These are phyloP conservation scores for Drosophila bunnanda DNA, from an alignment of 2,888 invertebrate species.

Conservation along the genomic window DNA sequence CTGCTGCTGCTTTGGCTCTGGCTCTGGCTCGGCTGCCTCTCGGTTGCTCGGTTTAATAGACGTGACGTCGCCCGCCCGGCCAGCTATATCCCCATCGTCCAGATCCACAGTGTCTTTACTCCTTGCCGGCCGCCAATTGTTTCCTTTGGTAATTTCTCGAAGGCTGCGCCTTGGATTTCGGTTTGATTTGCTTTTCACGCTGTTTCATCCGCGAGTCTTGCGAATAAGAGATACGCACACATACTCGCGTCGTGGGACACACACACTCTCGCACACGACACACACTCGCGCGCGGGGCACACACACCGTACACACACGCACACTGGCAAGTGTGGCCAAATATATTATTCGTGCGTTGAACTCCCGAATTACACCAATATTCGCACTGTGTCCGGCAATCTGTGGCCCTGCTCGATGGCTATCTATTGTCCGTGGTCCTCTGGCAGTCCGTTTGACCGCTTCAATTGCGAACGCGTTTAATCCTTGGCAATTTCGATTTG, in stretches of 20 bases:
- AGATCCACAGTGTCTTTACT: neutral
- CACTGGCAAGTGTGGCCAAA: slow-evolving; percentile 69
- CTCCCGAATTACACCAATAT: slow-evolving; percentile 67
- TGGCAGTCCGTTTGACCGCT: slow-evolving; percentile 23
- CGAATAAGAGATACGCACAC: slow-evolving; percentile 49
- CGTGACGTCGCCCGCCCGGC: slow-evolving; percentile 16
- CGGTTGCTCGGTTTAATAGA: slow-evolving; percentile 44
- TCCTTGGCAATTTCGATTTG: slow-evolving; percentile 55
- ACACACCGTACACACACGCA: slow-evolving; percentile 20
- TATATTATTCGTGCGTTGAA: slow-evolving; percentile 79
- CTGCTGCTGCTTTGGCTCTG: slow-evolving; percentile 4
- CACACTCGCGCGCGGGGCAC: slow-evolving; percentile 26
- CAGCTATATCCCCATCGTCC: slow-evolving; percentile 49
- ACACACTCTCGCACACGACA: slow-evolving; percentile 11
- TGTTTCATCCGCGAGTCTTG: slow-evolving; percentile 41
- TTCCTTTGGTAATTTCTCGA: slow-evolving; percentile 4
- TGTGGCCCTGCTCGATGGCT: slow-evolving; percentile 5
- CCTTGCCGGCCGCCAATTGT: slow-evolving; percentile 15
- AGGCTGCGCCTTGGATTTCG: slow-evolving; percentile 15
- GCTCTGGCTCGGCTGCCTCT: slow-evolving; percentile 30
- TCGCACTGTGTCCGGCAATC: slow-evolving; percentile 10
- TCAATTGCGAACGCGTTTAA: slow-evolving; percentile 33
- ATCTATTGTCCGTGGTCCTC: slow-evolving; percentile 13
- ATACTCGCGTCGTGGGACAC: slow-evolving; percentile 26
- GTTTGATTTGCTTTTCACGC: slow-evolving; percentile 31